Conservation (phyloP, 30 jellyfish, hydroid and myxozoan genomes). For the Catostylus mosaicus region DNA sequence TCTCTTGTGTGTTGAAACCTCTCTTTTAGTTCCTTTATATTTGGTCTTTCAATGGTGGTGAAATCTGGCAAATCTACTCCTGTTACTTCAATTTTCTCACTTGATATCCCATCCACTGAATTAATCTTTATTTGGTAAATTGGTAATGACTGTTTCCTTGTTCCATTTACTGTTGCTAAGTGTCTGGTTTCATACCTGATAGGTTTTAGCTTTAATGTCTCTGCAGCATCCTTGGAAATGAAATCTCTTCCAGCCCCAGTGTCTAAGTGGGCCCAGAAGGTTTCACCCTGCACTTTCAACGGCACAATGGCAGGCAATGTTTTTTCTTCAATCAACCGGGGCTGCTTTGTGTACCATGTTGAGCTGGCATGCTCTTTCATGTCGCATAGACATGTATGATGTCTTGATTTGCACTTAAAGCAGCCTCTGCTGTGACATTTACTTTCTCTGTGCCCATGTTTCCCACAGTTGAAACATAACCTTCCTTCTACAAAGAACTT, state of each 20-base stretch:
- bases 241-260: conserved; percentile 51
- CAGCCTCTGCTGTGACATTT: conserved; percentile 9
- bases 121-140: conserved; percentile 5
- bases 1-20: conserved; percentile 19
- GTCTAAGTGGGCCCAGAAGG: conserved; percentile 39
- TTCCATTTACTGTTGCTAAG: conserved; percentile 23
- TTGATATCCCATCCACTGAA: conserved; percentile 13
- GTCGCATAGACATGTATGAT: conserved; percentile 21
- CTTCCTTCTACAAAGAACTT: background rate
- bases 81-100: conserved; percentile 23
- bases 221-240: conserved; percentile 34
- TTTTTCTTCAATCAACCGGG: conserved; percentile 1
- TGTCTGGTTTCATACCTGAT: conserved; percentile 1
- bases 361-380: conserved; percentile 8
- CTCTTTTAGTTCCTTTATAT: conserved; percentile 9
- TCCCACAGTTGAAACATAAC: conserved; percentile 19
- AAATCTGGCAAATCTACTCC: conserved; percentile 4
- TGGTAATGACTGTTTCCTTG: conserved; percentile 31
- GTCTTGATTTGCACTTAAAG: conserved; percentile 10
- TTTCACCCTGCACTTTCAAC: background rate
- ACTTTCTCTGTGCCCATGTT: conserved; percentile 12
- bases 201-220: conserved; percentile 5
- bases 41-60: background rate
- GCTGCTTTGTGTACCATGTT: background rate
- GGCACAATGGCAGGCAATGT: conserved; percentile 30